Evolutionary conservation across 2,113 vertebrate genomes (phyloP), one percentile per base, ranked within the genome.

Genomic region (Thunnus maccoyii): DNA sequence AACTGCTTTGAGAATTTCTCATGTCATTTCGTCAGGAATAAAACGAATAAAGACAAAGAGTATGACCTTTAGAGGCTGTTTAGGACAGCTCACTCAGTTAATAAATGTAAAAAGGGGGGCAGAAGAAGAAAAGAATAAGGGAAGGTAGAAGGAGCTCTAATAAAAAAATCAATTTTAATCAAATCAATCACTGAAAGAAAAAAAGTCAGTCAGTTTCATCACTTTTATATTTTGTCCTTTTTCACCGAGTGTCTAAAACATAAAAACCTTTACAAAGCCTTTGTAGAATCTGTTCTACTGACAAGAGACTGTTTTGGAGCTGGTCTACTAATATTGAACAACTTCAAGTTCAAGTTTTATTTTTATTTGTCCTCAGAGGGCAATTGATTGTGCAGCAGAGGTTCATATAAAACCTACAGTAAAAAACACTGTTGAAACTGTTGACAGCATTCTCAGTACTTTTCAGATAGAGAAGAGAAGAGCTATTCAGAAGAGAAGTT

Each of bases 11-110:
- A 54, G 75, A 78, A 32, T 56, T 18, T 8, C 27, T 47, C 41
- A 16, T 80, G 68, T 87, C 50, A 60, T 50, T 1, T 1, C 2
- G 2, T 36, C 32, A 58, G 64, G 67, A 82, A 74, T 63, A 51
- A 67, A 63, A 80, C 0, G 1, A 56, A 41, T 64, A 25, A 61
- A 69, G 30, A 66, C 20, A 17, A 15, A 17, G 27, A 48, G 18
- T 74, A 0, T 84, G 78, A 90, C 74, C 86, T 86, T 75, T 65
- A 70, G 52, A 78, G 3, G 44, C 15, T 57, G 41, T 78, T 72
- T 76, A 75, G 60, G 60, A 48, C 15, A 52, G 25, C 64, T 78
- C 41, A 32, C 16, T 64, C 57, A n/a, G 15, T 52, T 76, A 70
- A 52, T 75, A 65, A 74, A 56, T 11, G 11, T 50, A 54, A 70